Conservation (phyloP, 1,140 invertebrate species). For the Calliphora vicina region DNA sequence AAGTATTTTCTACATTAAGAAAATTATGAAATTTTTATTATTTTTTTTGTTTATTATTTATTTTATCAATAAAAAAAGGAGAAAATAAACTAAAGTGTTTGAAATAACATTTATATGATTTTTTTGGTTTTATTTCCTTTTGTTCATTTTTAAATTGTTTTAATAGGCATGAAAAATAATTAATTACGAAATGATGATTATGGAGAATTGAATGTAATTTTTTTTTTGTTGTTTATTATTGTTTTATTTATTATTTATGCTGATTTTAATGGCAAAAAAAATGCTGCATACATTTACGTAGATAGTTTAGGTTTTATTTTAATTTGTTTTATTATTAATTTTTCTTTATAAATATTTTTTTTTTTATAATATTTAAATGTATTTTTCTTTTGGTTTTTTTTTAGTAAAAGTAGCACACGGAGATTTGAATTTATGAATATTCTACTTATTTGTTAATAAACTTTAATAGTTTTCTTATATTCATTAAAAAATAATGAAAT, state of each 20-base stretch:
- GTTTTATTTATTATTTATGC: not conserved
- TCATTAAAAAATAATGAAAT: slow-evolving; percentile 8
- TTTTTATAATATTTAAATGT: slow-evolving; percentile 14
- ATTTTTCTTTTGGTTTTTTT: slow-evolving; percentile 1
- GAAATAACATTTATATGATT: not conserved
- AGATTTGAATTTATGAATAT: slow-evolving; percentile 33
- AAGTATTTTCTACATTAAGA: slow-evolving; percentile 8
- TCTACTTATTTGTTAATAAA: slow-evolving; percentile 29
- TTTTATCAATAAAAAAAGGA: slow-evolving; percentile 17
- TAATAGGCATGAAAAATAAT: not conserved
- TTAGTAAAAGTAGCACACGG: slow-evolving; percentile 36
- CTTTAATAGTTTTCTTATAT: slow-evolving; percentile 27
- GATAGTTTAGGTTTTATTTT: not conserved
- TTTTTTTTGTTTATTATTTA: slow-evolving; percentile 5
- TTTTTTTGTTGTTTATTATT: not conserved
- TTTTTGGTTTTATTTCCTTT: not conserved
- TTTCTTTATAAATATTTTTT: slow-evolving; percentile 26
- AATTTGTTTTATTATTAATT: not conserved
- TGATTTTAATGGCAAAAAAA: slow-evolving; percentile 30
- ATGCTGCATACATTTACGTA: slow-evolving; percentile 22
- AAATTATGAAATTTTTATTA: slow-evolving; percentile 18
- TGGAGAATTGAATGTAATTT: not conserved
- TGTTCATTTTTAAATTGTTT: not conserved
- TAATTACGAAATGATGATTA: slow-evolving; percentile 1
- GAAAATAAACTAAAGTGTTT: not conserved